Conservation (phyloP, 2,113 vertebrate species). For the Pachyramphus minor region DNA sequence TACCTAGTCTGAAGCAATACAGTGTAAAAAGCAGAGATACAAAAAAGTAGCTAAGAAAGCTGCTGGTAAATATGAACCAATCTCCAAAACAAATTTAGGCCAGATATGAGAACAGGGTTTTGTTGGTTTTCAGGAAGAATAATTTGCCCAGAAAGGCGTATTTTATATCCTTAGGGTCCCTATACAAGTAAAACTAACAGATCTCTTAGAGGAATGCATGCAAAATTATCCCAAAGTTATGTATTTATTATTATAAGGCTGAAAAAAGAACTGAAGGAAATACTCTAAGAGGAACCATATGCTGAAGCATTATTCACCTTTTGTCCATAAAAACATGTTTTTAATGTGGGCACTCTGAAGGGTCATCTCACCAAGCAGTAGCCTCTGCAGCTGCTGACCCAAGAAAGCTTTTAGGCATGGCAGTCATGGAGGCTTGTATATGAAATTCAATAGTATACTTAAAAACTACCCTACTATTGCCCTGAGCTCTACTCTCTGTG, state of each 20-base stretch:
- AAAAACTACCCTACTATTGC: not conserved
- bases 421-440: not conserved
- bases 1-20: not conserved
- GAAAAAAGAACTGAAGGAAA: slow-evolving; percentile 5
- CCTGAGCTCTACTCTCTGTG: not conserved
- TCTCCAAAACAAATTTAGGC: not conserved
- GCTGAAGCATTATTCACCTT: slow-evolving; percentile 30
- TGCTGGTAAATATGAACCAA: not conserved
- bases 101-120: not conserved
- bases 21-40: not conserved
- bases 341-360: not conserved
- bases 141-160: not conserved
- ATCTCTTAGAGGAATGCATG: slow-evolving; percentile 13
- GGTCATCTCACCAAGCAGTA: not conserved
- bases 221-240: slow-evolving; percentile 13
- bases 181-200: not conserved
- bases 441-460: not conserved
- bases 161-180: not conserved
- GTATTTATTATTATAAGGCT: slow-evolving; percentile 33
- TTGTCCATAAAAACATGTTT: not conserved
- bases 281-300: slow-evolving; percentile 32
- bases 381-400: slow-evolving; percentile 1
- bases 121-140: not conserved
- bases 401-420: not conserved
- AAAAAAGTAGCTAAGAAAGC: not conserved